A percentile compares a stretch with the other conserved stretches of the same genome.
Evolutionary conservation across 2,888 invertebrate species (phyloP).

Genomic region (Anaspis maculata): DNA sequence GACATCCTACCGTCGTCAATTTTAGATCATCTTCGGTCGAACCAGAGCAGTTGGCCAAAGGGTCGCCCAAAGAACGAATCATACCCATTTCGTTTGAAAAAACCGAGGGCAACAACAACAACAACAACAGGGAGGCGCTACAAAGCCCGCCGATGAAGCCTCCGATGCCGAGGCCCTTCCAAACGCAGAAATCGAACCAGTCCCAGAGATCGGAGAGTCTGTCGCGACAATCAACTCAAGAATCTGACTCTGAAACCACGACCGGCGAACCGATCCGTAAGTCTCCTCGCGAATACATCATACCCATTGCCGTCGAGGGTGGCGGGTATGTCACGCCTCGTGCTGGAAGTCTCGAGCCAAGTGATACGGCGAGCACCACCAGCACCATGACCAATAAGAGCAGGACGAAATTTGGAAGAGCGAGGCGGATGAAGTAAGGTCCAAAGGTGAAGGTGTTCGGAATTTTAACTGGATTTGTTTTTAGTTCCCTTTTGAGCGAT

Average conservation of each 20-base stretch:
- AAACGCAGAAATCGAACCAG: constrained; percentile 42
- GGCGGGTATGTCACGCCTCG: constrained; percentile 76
- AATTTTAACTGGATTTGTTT: not conserved
- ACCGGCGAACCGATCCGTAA: constrained; percentile 72
- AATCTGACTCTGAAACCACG: constrained; percentile 61
- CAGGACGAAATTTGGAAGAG: constrained; percentile 46
- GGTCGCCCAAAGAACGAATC: constrained; percentile 52
- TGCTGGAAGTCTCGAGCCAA: constrained; percentile 67
- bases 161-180: constrained; percentile 43
- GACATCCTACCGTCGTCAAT: constrained; percentile 24
- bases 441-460: too few relatives aligned
- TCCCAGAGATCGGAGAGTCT: constrained; percentile 40
- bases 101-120: too few relatives aligned
- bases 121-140: constrained; percentile 27
- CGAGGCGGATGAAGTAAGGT: constrained; percentile 64
- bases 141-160: constrained; percentile 40
- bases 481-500: constrained; percentile 55
- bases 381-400: constrained; percentile 47
- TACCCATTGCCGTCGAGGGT: constrained; percentile 88
- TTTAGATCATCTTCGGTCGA: constrained; percentile 49
- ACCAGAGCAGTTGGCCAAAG: constrained; percentile 42
- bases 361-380: constrained; percentile 51
- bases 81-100: constrained; percentile 54
- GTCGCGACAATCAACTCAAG: constrained; percentile 58
- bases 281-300: constrained; percentile 83